Percentiles rank a stretch among this genome's conserved stretches.
These are phyloP conservation scores for Pristionchus arcanus DNA, from an alignment of 2,888 invertebrate genomes.

Conservation along the genomic window DNA sequence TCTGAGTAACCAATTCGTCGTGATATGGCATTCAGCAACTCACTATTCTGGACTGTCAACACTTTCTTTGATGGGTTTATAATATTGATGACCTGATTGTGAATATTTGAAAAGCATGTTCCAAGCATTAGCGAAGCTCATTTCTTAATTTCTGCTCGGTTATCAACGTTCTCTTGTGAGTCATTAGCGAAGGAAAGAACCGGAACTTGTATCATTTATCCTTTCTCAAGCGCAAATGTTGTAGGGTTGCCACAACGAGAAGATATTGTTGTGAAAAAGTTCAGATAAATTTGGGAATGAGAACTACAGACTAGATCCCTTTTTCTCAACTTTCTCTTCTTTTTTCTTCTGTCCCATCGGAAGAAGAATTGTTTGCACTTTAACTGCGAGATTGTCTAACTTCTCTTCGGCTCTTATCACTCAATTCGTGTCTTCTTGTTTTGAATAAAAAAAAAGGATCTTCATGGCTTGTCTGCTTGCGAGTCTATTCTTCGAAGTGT, in stretches of 20 bases:
- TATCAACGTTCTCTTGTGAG: neutral
- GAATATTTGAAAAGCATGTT: no score
- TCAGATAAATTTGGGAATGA: neutral
- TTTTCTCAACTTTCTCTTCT: neutral
- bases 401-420: neutral
- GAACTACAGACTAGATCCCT: neutral
- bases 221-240: neutral
- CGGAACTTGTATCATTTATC: conserved; percentile 14
- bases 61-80: no score
- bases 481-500: neutral
- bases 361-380: neutral
- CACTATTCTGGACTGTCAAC: neutral
- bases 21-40: neutral
- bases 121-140: neutral
- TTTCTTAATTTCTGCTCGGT: neutral
- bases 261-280: neutral
- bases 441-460: neutral
- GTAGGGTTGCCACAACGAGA: neutral
- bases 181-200: neutral
- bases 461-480: neutral
- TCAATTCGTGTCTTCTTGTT: neutral
- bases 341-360: neutral
- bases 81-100: no score
- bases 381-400: neutral
- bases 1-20: neutral